These are phyloP conservation scores for Drosophila incognita DNA, from an alignment of 2,888 invertebrate genomes.

Conservation along the genomic window DNA sequence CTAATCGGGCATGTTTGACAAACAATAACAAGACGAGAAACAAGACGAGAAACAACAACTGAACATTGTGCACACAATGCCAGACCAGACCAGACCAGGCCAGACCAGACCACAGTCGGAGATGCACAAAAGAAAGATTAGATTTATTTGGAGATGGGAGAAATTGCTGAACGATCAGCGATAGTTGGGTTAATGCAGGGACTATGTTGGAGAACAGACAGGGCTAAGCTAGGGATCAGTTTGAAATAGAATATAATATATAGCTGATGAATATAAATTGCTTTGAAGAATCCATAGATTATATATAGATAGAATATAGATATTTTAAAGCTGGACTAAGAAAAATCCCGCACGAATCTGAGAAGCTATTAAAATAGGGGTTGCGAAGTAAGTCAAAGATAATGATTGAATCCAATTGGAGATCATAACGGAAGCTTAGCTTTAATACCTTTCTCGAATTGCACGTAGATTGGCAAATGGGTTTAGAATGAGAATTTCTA, in stretches of 20 bases:
- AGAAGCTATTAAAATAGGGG: neutral
- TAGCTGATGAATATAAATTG: neutral
- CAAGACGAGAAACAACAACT: slow-evolving; percentile 39
- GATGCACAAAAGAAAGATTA: slow-evolving; percentile 48
- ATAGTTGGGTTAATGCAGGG: neutral
- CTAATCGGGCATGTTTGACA: slow-evolving; percentile 34
- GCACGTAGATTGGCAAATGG: neutral
- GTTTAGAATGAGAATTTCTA: neutral
- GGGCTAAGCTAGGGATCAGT: neutral
- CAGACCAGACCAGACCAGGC: slow-evolving; percentile 1
- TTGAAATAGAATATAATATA: neutral
- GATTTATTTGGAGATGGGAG: slow-evolving; percentile 30
- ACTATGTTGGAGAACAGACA: neutral
- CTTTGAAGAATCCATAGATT: no score
- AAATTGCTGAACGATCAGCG: neutral
- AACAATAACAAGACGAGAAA: slow-evolving; percentile 47
- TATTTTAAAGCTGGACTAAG: neutral
- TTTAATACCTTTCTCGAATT: no score
- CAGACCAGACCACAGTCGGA: slow-evolving; percentile 5
- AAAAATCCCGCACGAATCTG: neutral
- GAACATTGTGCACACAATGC: slow-evolving; percentile 48
- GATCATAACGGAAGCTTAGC: no score
- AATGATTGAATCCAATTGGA: no score
- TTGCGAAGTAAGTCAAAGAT: no score
- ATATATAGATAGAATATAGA: no score